phyloP scores from a whole-genome alignment of 1,140 invertebrate species.

The Drusus annulatus region DNA sequence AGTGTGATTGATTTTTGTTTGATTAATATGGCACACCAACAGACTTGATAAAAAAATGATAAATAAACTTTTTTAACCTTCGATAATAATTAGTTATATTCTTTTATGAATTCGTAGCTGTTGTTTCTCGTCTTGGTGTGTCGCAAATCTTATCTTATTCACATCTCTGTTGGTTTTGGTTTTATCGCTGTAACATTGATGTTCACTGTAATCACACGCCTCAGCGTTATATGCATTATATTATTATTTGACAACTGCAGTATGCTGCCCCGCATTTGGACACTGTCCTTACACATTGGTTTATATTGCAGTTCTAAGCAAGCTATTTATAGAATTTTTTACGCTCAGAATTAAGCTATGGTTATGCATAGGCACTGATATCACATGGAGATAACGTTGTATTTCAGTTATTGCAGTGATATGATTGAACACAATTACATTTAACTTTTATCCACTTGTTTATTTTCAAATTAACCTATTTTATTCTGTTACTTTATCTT shows the following conservation, averaged over 20 bases:
- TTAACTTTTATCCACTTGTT: no score
- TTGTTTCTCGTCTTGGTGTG: not conserved
- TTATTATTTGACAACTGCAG: no score
- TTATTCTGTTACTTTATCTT: no score
- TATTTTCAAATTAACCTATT: no score
- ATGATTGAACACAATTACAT: no score
- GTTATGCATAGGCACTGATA: no score
- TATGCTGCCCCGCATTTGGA: not conserved
- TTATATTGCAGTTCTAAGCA: not conserved
- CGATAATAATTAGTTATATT: not conserved
- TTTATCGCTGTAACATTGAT: slow-evolving; percentile 40
- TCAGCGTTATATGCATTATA: slow-evolving; percentile 19
- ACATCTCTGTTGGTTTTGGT: slow-evolving; percentile 41
- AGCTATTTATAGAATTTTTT: no score
- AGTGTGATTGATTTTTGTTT: slow-evolving; percentile 17
- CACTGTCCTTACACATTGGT: not conserved
- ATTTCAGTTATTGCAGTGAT: no score
- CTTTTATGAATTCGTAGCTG: not conserved
- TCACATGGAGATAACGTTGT: no score
- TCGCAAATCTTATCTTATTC: slow-evolving; percentile 13
- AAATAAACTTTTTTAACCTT: no score
- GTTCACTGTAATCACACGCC: slow-evolving; percentile 47
- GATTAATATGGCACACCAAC: not conserved
- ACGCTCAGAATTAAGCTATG: no score
- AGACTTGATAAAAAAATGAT: no score